phyloP scores from a whole-genome alignment of 2,888 invertebrate genomes.

The Thysanoteuthis rhombus region DNA sequence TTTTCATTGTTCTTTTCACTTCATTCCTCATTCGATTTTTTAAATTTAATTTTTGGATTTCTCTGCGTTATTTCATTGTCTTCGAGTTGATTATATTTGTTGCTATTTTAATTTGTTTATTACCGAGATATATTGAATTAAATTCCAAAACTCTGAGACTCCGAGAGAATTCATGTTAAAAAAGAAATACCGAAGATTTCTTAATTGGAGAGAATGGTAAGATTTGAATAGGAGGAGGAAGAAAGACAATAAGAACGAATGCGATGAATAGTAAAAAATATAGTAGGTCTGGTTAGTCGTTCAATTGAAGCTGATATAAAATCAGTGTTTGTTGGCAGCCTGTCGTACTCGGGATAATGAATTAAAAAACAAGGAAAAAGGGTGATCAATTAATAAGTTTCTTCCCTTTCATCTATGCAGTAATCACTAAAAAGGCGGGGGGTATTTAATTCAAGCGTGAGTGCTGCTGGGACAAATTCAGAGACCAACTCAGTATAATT shows the following conservation, averaged over 20 bases:
- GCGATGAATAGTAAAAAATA: background rate
- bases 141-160: background rate
- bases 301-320: too few species aligned
- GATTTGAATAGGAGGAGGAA: background rate
- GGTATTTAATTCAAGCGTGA: too few species aligned
- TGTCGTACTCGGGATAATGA: too few species aligned
- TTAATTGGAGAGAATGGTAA: background rate
- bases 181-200: background rate
- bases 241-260: background rate
- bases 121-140: slow-evolving; percentile 12
- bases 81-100: background rate
- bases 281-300: too few species aligned
- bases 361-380: too few species aligned
- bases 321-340: too few species aligned
- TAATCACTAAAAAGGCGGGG: too few species aligned
- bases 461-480: too few species aligned
- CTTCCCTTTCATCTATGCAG: too few species aligned
- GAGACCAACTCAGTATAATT: too few species aligned
- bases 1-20: background rate
- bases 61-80: background rate
- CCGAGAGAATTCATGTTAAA: background rate
- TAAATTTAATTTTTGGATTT: background rate
- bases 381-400: too few species aligned
- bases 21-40: background rate
- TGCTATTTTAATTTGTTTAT: background rate